A percentile compares a stretch with the other conserved stretches of the same genome.
Evolutionary conservation across 2,888 invertebrate genomes (phyloP).

Genomic region (Caenorhabditis parvicauda): DNA sequence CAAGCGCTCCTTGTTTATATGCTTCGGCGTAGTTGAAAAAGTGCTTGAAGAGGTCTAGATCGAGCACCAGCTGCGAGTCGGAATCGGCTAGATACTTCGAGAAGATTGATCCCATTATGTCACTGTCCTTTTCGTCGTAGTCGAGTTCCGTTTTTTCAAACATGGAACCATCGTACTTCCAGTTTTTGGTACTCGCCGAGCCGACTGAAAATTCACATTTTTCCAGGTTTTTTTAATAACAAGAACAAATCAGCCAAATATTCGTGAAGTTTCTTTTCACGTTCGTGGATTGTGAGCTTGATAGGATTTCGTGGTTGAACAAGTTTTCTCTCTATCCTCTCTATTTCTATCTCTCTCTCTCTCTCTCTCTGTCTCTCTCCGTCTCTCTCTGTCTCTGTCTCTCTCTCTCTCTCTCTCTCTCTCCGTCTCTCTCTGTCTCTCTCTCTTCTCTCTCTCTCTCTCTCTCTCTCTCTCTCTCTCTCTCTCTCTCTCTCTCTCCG

Average conservation of each 20-base stretch:
- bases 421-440: no score
- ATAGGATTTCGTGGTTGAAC: no score
- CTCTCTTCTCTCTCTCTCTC: no score
- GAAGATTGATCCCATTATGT: constrained; percentile 40
- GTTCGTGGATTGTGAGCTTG: no score
- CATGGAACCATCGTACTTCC: constrained; percentile 24
- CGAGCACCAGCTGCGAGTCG: constrained; percentile 49
- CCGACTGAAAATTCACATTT: not conserved
- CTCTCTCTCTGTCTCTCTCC: no score
- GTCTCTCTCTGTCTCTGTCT: no score
- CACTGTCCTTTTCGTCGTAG: constrained; percentile 15
- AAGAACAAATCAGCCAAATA: not conserved
- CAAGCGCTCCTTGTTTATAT: constrained; percentile 29
- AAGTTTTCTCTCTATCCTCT: no score
- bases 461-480: no score
- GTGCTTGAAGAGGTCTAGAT: constrained; percentile 53
- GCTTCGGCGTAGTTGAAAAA: constrained; percentile 48
- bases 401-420: no score
- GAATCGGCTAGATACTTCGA: constrained; percentile 56
- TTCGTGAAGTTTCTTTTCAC: no score
- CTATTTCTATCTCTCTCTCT: no score
- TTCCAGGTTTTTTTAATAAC: not conserved
- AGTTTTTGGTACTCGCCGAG: not conserved
- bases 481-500: no score
- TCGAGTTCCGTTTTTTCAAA: constrained; percentile 22